Conservation (phyloP, 2,888 invertebrate species). For the Nymphalis c-album region DNA sequence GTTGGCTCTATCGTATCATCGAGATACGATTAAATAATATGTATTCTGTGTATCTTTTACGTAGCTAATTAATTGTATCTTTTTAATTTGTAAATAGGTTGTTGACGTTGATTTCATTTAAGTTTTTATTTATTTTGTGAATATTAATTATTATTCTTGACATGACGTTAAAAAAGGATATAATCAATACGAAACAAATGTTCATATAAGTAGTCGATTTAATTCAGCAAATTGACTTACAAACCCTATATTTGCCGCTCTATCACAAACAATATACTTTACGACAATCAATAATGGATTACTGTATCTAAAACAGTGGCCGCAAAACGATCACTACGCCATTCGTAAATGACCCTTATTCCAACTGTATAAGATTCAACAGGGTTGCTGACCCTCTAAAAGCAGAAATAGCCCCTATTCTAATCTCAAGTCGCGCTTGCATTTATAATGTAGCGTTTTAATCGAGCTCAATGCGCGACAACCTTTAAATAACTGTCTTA, state of each 20-base stretch:
- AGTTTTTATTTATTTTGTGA: not conserved
- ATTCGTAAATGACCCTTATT: not conserved
- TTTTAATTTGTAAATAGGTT: not conserved
- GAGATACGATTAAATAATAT: not conserved
- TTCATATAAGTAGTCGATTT: not conserved
- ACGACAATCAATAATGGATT: conserved; percentile 36
- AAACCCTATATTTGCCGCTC: conserved; percentile 13
- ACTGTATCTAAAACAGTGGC: conserved; percentile 31
- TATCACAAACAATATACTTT: conserved; percentile 25
- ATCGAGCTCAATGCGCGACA: conserved; percentile 49
- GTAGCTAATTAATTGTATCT: not conserved
- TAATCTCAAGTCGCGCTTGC: conserved; percentile 50
- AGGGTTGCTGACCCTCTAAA: conserved; percentile 31
- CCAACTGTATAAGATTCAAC: conserved; percentile 16
- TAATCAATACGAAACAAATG: not conserved
- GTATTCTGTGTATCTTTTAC: not conserved
- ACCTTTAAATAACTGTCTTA: conserved; percentile 39
- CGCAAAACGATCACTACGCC: conserved; percentile 12
- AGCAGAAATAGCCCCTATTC: conserved; percentile 48
- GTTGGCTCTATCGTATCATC: conserved; percentile 28
- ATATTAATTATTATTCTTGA: not conserved
- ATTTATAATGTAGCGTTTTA: conserved; percentile 54
- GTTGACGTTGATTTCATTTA: not conserved
- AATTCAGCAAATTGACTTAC: not conserved
- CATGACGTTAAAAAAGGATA: not conserved